A percentile compares a stretch with the other conserved stretches of the same genome.
phyloP scores from a whole-genome alignment of 2,113 vertebrate genomes.

The Damaliscus lunatus region DNA sequence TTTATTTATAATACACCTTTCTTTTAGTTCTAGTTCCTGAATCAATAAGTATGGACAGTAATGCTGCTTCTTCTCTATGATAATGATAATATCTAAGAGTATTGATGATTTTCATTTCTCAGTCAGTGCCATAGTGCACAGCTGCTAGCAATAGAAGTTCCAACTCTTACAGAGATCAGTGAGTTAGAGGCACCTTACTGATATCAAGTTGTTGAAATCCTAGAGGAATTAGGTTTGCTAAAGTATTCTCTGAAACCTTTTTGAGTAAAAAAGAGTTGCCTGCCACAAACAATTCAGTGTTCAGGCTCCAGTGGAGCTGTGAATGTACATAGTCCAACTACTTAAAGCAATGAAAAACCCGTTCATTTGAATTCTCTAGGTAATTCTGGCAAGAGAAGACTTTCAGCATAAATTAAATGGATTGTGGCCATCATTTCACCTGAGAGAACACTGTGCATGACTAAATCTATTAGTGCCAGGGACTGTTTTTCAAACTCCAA shows the following conservation, averaged over 20 bases:
- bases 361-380: not conserved
- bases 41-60: slow-evolving; percentile 57
- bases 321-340: not conserved
- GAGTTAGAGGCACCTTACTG: not conserved
- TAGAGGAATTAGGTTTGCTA: slow-evolving; percentile 24
- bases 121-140: slow-evolving; percentile 26
- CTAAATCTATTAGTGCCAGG: not conserved
- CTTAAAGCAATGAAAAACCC: not conserved
- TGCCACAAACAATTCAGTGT: slow-evolving; percentile 1
- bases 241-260: slow-evolving; percentile 24
- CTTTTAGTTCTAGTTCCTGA: slow-evolving; percentile 45
- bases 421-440: not conserved
- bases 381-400: slow-evolving; percentile 17
- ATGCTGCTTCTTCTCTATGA: slow-evolving; percentile 45
- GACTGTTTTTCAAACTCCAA: slow-evolving; percentile 34
- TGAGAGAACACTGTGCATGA: slow-evolving; percentile 6
- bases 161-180: slow-evolving; percentile 34
- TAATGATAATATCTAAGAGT: slow-evolving; percentile 51
- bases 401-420: slow-evolving; percentile 35
- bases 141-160: slow-evolving; percentile 39
- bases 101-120: slow-evolving; percentile 51
- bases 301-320: not conserved
- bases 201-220: slow-evolving; percentile 35
- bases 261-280: slow-evolving; percentile 21
- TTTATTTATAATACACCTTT: slow-evolving; percentile 60